Base-by-base conservation (phyloP, 2,888 invertebrate species). In the Fragum whitleyi region DNA sequence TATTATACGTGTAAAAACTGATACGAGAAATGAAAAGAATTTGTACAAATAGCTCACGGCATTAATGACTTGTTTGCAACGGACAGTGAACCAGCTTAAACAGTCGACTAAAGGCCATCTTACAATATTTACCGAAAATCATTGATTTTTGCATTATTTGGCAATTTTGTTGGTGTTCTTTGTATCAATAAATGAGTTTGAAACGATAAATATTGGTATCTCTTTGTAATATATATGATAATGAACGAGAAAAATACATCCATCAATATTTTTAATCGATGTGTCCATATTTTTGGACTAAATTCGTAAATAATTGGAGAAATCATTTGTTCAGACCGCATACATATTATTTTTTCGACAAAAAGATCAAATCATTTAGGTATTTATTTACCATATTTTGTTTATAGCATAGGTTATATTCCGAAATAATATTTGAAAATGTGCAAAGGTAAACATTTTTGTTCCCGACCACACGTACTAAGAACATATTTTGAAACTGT, bases 151-250 rank as follows among this genome's bases (percentile, higher is more conserved):
- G 69, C 74, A 74, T 79, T 83, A 74, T 70, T 57, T 71, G 62
- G 55, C 77, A 79, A 83, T 76, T 83, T 67, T 83, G 83, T 83
- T 83, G 83, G 79, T 83, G 79, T 79, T 74, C 70, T 36, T 51
- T 77, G 70, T 77, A 70, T 61, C 69, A 83, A 83, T 83, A 83
- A 55, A 68, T 69, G 76, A 79, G 76, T 65, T 73, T 79, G 83
- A 77, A 61, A 74, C 69, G 39, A 67, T 70, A 79, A 83, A 83
- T 83, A 83, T 83, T 83, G 74, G 76, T 79, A 77, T 51, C 79
- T 23, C 28, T 39, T n/a, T 83, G 83, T 71, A 79, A 83, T 74
- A 65, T 74, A 79, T 83, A 79, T 73, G 77, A 79, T 73, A 83
- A 79, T 71, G 79, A 79, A 65, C 53, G 7, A 75, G 53, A 55